A percentile compares a stretch with the other conserved stretches of the same genome.
Conservation (phyloP, 2,888 invertebrate species). For the Leptinotarsa peninsularis region DNA sequence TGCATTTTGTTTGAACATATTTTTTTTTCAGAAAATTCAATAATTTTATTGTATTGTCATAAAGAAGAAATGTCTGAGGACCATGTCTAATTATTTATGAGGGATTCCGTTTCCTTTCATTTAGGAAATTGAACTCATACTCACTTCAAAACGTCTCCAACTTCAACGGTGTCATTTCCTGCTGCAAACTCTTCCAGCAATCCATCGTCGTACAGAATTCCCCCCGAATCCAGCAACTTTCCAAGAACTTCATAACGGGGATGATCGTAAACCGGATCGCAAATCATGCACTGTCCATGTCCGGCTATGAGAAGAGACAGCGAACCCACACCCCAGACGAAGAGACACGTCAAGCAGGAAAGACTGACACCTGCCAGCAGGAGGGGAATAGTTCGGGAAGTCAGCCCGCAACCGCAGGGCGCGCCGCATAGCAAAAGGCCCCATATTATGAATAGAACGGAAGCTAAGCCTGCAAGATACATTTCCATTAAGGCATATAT, state of each 20-base stretch:
- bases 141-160: slow-evolving; percentile 49
- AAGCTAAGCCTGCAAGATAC: slow-evolving; percentile 61
- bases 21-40: too few species aligned
- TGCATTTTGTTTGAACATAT: too few species aligned
- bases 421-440: slow-evolving; percentile 68
- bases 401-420: slow-evolving; percentile 64
- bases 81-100: too few species aligned
- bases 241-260: slow-evolving; percentile 75
- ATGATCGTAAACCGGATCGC: slow-evolving; percentile 77
- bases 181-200: slow-evolving; percentile 66
- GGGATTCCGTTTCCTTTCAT: background rate
- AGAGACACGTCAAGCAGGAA: slow-evolving; percentile 71
- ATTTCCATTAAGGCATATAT: background rate
- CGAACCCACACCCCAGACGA: slow-evolving; percentile 74
- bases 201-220: slow-evolving; percentile 71
- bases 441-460: slow-evolving; percentile 68
- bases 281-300: slow-evolving; percentile 78
- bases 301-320: slow-evolving; percentile 73
- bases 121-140: background rate
- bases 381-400: slow-evolving; percentile 61
- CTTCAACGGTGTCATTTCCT: slow-evolving; percentile 32
- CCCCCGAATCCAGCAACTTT: slow-evolving; percentile 76
- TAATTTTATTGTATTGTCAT: too few species aligned
- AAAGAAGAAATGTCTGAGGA: too few species aligned
- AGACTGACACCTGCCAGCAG: slow-evolving; percentile 68